Base-by-base conservation (phyloP, 1,140 invertebrate genomes). In the Bombus fervidus region DNA sequence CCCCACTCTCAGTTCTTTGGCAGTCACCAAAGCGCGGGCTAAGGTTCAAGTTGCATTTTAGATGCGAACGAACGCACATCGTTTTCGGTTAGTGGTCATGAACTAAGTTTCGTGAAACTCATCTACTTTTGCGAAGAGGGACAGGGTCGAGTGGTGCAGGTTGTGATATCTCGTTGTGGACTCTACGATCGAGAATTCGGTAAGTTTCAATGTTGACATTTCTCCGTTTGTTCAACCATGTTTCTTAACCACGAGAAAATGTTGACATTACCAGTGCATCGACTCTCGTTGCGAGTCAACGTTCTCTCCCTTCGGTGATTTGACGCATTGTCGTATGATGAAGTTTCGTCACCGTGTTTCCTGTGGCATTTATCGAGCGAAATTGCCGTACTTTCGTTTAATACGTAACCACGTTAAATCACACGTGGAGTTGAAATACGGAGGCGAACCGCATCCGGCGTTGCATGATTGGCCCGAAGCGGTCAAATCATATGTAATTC, bases 21-120 rank as follows among this genome's bases (percentile, higher is more conserved):
- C 85, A 88, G 91, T 78, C 81, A 90, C 87, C 80, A 93, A 93
- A 94, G 91, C 93, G 93, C 93, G 93, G 91, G 93, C 89, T 93
- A 88, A 82, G 84, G 93, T 94, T 94, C 90, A 94, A 94, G 94
- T 94, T 94, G 93, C 94, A 94, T 93, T 94, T 94, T 94, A 93
- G 93, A 94, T 94, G 93, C 93, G 93, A 94, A 89, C 92, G 92
- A 91, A 93, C 91, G 91, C 92, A 92, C 94, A 93, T 94, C 93
- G 92, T 92, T 92, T 91, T 90, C 89, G 92, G 90, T 91, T 92
- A 90, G 73, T 90, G 91, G 88, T 78, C 72, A 91, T 89, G 89
- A 87, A 57, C 86, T 69, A 85, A 81, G 81, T 92, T 90, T 89
- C 82, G 88, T 86, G 85, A 89, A 89, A 85, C 83, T 82, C 47